These are phyloP conservation scores for Piliocolobus tephrosceles DNA, from an alignment of 2,113 vertebrate genomes.

Conservation along the genomic window DNA sequence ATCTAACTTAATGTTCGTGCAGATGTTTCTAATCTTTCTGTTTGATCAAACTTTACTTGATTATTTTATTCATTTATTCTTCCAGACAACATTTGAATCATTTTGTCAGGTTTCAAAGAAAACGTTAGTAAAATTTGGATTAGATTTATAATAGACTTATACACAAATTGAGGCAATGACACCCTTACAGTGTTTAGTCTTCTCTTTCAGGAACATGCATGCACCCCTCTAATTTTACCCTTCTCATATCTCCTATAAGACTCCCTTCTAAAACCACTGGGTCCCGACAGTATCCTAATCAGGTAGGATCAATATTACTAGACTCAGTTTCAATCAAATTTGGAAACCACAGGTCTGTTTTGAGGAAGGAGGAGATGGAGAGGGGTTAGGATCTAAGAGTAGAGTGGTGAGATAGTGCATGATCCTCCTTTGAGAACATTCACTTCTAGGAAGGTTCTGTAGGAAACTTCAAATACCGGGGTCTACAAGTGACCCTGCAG, in stretches of 20 bases:
- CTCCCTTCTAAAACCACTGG: not conserved
- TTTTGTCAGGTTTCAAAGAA: not conserved
- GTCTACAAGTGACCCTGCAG: no score
- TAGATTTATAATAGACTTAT: not conserved
- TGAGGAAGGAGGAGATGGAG: not conserved
- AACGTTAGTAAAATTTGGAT: not conserved
- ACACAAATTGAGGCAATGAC: not conserved
- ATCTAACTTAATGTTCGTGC: not conserved
- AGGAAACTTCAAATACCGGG: not conserved
- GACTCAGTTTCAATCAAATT: not conserved
- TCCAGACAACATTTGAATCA: not conserved
- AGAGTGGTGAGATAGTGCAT: not conserved
- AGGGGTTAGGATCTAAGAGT: not conserved
- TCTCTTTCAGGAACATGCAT: not conserved
- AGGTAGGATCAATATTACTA: not conserved
- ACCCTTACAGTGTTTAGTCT: accelerated
- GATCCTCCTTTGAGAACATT: not conserved
- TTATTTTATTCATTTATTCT: not conserved
- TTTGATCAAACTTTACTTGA: not conserved
- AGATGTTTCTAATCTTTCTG: not conserved
- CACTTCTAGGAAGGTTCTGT: not conserved
- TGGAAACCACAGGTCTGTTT: not conserved
- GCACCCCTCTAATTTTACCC: not conserved
- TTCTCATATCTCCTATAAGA: not conserved
- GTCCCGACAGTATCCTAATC: not conserved